Percentiles rank a stretch among this genome's conserved stretches.
Evolutionary conservation across 2,113 vertebrate genomes (phyloP).

Genomic region (Neogobius melanostomus): DNA sequence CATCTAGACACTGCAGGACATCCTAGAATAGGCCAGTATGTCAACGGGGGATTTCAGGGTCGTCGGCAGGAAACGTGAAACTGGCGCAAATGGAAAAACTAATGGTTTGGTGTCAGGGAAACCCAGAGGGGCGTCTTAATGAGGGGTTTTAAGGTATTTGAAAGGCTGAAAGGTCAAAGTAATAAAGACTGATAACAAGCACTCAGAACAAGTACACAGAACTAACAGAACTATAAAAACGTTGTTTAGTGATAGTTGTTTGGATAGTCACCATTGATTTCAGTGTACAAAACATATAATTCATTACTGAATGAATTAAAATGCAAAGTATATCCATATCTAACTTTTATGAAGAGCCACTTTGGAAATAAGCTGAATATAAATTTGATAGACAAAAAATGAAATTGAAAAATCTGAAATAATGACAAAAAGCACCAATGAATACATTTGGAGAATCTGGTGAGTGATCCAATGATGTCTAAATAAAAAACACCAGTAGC

Average conservation of each 20-base stretch:
- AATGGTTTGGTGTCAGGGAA: constrained; percentile 21
- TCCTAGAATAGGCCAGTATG: constrained; percentile 19
- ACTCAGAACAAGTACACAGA: neutral
- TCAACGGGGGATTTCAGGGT: constrained; percentile 6
- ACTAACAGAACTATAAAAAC: neutral
- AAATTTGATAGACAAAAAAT: neutral
- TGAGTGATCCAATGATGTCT: no score
- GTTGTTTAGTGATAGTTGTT: neutral
- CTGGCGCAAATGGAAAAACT: constrained; percentile 35
- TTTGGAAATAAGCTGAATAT: neutral
- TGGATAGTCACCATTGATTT: neutral
- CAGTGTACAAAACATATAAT: neutral
- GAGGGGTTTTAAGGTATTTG: constrained; percentile 34
- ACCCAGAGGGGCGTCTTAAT: constrained; percentile 34
- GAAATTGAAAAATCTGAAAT: neutral
- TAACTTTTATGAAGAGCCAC: no score
- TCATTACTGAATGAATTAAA: no score
- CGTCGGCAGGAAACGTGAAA: constrained; percentile 27
- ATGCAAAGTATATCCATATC: no score
- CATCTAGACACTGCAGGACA: constrained; percentile 5
- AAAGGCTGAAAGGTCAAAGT: constrained; percentile 37
- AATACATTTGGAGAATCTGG: neutral
- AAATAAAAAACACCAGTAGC: neutral
- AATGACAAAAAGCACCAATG: neutral
- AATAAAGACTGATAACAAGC: constrained; percentile 10